Evolutionary conservation across 2,113 vertebrate genomes (phyloP), one percentile per base, ranked within the genome.

Genomic region (Scalopus aquaticus): DNA sequence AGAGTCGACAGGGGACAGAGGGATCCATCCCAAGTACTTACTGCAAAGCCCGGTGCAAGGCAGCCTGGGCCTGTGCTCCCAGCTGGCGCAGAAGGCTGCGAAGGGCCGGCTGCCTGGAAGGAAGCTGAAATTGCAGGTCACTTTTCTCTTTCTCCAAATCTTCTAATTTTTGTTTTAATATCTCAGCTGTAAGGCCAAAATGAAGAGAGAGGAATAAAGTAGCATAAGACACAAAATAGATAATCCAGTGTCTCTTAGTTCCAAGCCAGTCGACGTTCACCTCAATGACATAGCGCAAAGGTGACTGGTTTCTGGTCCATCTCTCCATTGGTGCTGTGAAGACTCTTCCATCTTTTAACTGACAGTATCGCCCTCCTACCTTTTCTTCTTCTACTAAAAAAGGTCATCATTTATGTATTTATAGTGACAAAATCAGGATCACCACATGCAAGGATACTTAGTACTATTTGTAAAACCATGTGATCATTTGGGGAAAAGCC

Each of bases 51-150:
- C 96, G 94, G 97, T 16, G 76, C 97, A 99, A 93, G 54, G 97
- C 96, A 72, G 97, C 97, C 95, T 98, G 98, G 91, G 98, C 97
- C 83, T 98, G 98, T 2, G 96, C 95, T 44, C 94, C 39, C 46
- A 99, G 98, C 32, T 97, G 97, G 74, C 98, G 93, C 65, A 99
- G 98, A 95, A 99, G 98, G 69, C 95, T 94, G 42, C 97, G 96
- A 81, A 99, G 97, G 6, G 97, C 98, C 1, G 99, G 99, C 96
- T 99, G 99, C 58, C 96, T 98, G 81, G 99, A 99, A 69, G 99
- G 99, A 88, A 99, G 98, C 76, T 97, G 98, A 96, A 99, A 98
- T 92, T 98, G 98, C 58, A 99, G 98, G 39, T 96, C 76, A 4
- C 95, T 97, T 88, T 97, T 97, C 96, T 99, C 99, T 44, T 96